Evolutionary conservation across 1,140 invertebrate species (phyloP).

Genomic region (Lineus longissimus): DNA sequence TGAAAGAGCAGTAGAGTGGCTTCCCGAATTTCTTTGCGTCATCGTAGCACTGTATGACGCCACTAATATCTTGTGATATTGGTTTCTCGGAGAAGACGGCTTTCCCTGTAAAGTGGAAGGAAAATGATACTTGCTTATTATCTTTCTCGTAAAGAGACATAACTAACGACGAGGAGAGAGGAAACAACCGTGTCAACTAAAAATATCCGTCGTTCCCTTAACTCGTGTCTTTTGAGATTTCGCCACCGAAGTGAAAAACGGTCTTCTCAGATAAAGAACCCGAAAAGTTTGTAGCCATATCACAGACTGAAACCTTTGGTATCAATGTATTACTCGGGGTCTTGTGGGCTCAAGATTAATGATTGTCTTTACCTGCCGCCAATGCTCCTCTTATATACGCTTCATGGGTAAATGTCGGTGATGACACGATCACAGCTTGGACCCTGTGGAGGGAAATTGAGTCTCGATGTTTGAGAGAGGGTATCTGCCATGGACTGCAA

Average conservation of each 20-base stretch:
- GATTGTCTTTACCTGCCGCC: too few species aligned
- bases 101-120: slow-evolving; percentile 1
- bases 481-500: too few species aligned
- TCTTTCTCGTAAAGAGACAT: background rate
- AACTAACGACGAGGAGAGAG: background rate
- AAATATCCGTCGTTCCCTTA: background rate
- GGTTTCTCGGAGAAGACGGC: slow-evolving; percentile 59
- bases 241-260: background rate
- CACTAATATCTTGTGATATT: slow-evolving; percentile 58
- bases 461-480: too few species aligned
- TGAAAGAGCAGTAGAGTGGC: slow-evolving; percentile 63
- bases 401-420: too few species aligned
- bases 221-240: background rate
- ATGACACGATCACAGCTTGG: too few species aligned
- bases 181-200: background rate
- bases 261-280: background rate
- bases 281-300: too few species aligned
- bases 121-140: background rate
- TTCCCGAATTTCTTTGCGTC: slow-evolving; percentile 57
- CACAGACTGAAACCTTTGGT: too few species aligned
- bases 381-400: too few species aligned
- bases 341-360: too few species aligned
- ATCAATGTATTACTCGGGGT: too few species aligned
- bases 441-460: too few species aligned
- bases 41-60: slow-evolving; percentile 60